Evolutionary conservation across 2,888 invertebrate genomes (phyloP), one percentile per base, ranked within the genome.

Genomic region (Hyposoter dolosus): DNA sequence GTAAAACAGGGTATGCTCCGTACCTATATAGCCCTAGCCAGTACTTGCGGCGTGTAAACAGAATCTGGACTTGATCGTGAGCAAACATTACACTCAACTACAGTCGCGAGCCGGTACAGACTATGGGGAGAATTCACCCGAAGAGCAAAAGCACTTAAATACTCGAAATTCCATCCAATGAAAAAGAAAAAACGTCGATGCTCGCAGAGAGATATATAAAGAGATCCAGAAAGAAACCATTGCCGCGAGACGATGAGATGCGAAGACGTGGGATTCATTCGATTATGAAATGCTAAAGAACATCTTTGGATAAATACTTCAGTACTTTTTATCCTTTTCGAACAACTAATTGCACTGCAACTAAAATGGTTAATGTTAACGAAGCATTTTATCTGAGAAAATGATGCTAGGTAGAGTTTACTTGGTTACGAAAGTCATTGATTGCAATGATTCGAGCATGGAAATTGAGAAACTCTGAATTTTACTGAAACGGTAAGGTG

Each of bases 31-130:
- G 32, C 12, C n/a, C 6, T 32, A 43, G 28, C 56, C 12, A 76
- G 43, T 72, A 80, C 71, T 65, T 45, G 71, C 75, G 40, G 76
- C 80, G 71, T 84, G 80, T 81, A 84, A 84, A 84, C 76, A 84
- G 84, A 84, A 84, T 76, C 80, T 84, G 84, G 84, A 84, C 71
- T 84, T 66, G 79, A 47, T 53, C 74, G 50, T 60, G 80, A 65
- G 84, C 71, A 76, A 75, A 76, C 84, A 71, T 84, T 84, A 81
- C 84, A 81, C 84, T 84, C 84, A 84, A 84, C 80, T 65, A 53
- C 45, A 45, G 40, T 23, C 35, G 75, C 69, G n/a, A 56, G 50
- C 74, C 43, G 19, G 23, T 53, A 56, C 65, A 45, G 47, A 56
- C 32, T 28, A 40, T 10, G n/a, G 19, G 28, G 78, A 56, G 56